A percentile compares a stretch with the other conserved stretches of the same genome.
Evolutionary conservation across 2,113 vertebrate genomes (phyloP).

Genomic region (Muntiacus reevesi): DNA sequence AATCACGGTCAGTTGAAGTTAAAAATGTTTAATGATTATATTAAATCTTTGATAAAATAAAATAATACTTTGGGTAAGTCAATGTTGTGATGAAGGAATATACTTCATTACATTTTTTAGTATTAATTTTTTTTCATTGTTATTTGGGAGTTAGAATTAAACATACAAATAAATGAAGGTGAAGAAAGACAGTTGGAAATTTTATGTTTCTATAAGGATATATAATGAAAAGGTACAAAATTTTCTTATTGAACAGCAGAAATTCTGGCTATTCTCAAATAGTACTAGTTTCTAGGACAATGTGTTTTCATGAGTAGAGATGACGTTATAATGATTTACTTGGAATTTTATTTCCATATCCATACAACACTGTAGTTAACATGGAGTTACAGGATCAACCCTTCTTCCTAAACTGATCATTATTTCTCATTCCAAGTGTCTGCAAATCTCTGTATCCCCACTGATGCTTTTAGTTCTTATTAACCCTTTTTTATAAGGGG

Average conservation of each 20-base stretch:
- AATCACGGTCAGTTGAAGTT: background rate
- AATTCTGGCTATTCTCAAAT: background rate
- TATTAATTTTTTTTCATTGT: background rate
- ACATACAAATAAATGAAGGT: background rate
- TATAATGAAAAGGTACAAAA: background rate
- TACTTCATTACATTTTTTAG: background rate
- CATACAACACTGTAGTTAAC: background rate
- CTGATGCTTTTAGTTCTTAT: background rate
- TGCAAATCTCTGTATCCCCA: background rate
- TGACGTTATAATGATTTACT: background rate
- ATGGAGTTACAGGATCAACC: background rate
- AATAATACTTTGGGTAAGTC: background rate
- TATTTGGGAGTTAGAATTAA: background rate
- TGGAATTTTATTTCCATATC: background rate
- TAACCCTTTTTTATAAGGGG: background rate
- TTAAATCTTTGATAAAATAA: background rate
- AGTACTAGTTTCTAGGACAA: background rate
- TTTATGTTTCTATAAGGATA: background rate
- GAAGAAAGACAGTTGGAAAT: background rate
- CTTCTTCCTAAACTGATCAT: background rate
- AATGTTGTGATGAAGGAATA: background rate
- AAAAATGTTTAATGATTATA: background rate
- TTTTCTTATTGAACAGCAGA: background rate
- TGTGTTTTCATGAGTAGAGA: background rate
- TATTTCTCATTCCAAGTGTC: background rate